These are phyloP conservation scores for Hyles lineata DNA, from an alignment of 2,888 invertebrate genomes.

Conservation along the genomic window DNA sequence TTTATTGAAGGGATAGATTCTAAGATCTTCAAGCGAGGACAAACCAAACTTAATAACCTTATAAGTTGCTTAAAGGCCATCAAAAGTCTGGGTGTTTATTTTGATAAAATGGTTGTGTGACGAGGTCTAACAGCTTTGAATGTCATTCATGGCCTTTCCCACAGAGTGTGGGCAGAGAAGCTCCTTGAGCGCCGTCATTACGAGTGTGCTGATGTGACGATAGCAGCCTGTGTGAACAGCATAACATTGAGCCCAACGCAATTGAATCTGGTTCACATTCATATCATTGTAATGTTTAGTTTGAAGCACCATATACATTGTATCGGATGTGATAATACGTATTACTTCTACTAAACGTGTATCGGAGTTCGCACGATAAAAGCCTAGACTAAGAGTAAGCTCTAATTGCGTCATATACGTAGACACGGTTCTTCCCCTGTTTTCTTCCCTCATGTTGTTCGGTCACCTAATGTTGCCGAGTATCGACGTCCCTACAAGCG, in stretches of 20 bases:
- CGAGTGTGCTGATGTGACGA: background rate
- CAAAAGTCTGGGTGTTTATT: background rate
- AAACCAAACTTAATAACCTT: too few relatives aligned
- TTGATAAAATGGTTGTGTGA: background rate
- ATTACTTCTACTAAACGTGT: background rate
- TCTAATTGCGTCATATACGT: too few relatives aligned
- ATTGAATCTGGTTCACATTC: background rate
- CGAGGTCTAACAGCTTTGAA: background rate
- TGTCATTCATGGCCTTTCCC: background rate
- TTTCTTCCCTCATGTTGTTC: too few relatives aligned
- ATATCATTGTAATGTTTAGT: background rate
- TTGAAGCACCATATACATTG: background rate
- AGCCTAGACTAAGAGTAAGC: too few relatives aligned
- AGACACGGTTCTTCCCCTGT: too few relatives aligned
- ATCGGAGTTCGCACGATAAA: too few relatives aligned
- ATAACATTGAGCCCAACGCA: slow-evolving; percentile 1
- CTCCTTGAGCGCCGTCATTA: slow-evolving; percentile 3
- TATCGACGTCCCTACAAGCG: too few relatives aligned
- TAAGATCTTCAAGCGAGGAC: too few relatives aligned
- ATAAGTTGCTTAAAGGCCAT: too few relatives aligned
- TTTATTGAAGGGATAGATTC: too few relatives aligned
- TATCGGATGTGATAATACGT: background rate
- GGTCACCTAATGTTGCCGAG: too few relatives aligned
- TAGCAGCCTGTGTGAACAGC: slow-evolving; percentile 5
- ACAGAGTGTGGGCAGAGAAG: slow-evolving; percentile 6